These are phyloP conservation scores for Catharus fuscescens DNA, from an alignment of 2,113 vertebrate genomes.

Conservation along the genomic window DNA sequence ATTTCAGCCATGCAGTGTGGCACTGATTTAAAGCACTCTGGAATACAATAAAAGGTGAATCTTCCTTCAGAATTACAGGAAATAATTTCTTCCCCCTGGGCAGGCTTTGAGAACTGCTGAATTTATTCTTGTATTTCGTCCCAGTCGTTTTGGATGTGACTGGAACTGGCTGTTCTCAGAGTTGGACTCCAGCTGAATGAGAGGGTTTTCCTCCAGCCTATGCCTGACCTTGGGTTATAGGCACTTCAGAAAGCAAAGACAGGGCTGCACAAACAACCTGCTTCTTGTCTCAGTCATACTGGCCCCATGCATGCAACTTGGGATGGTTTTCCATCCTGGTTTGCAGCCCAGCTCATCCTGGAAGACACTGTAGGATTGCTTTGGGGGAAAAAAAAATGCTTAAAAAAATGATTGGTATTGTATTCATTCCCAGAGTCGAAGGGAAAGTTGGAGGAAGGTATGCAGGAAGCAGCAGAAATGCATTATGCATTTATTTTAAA, in stretches of 20 bases:
- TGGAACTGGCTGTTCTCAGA: slow-evolving; percentile 37
- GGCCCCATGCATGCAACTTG: background rate
- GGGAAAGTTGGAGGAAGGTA: background rate
- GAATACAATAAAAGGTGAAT: slow-evolving; percentile 36
- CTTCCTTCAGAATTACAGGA: background rate
- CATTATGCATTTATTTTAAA: slow-evolving; percentile 52
- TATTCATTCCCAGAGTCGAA: background rate
- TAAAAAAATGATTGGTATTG: background rate
- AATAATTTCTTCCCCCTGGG: background rate
- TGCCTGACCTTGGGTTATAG: slow-evolving; percentile 27
- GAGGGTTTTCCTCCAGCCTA: slow-evolving; percentile 31
- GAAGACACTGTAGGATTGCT: background rate
- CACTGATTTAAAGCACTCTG: slow-evolving; percentile 13
- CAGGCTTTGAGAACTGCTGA: background rate
- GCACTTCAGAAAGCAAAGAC: background rate
- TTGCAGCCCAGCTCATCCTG: background rate
- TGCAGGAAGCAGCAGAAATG: background rate
- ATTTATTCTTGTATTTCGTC: slow-evolving; percentile 7
- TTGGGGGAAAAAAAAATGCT: background rate
- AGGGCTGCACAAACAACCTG: background rate
- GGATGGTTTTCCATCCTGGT: background rate
- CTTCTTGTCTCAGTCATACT: background rate
- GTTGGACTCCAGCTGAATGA: slow-evolving; percentile 21
- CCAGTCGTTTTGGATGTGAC: slow-evolving; percentile 29
- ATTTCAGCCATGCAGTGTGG: fast-evolving